Conservation (phyloP, 2,888 invertebrate genomes). For the Balanococcus diminutus region DNA sequence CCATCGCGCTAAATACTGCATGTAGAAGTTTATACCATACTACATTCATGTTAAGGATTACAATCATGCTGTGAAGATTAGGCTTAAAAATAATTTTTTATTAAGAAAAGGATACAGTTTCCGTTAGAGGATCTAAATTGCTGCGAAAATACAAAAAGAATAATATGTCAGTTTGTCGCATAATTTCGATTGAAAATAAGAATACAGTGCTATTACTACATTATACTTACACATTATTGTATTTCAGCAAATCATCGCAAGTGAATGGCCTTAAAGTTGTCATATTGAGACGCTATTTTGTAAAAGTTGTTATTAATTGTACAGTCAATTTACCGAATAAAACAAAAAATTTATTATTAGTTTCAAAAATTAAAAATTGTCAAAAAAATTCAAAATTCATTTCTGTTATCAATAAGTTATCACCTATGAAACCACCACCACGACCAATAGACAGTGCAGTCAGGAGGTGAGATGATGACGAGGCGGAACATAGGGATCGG, state of each 20-base stretch:
- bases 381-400: too few species aligned
- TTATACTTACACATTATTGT: constrained; percentile 87
- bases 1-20: constrained; percentile 97
- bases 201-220: background rate
- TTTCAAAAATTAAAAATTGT: too few species aligned
- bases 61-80: background rate
- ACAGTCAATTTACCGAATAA: background rate
- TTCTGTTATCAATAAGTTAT: too few species aligned
- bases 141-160: constrained; percentile 65
- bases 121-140: constrained; percentile 95
- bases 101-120: constrained; percentile 69
- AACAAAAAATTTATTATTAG: too few species aligned
- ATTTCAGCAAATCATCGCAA: constrained; percentile 92
- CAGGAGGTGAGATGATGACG: too few species aligned
- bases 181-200: too few species aligned
- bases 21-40: constrained; percentile 93
- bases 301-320: background rate
- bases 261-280: constrained; percentile 90
- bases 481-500: too few species aligned
- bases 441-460: too few species aligned
- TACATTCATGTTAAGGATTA: constrained; percentile 58
- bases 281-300: constrained; percentile 66
- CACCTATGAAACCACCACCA: too few species aligned
- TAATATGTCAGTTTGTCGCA: background rate
- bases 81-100: background rate